Conservation (phyloP, 2,797 vertebrate species). For the Sebastes hopkinsi region DNA sequence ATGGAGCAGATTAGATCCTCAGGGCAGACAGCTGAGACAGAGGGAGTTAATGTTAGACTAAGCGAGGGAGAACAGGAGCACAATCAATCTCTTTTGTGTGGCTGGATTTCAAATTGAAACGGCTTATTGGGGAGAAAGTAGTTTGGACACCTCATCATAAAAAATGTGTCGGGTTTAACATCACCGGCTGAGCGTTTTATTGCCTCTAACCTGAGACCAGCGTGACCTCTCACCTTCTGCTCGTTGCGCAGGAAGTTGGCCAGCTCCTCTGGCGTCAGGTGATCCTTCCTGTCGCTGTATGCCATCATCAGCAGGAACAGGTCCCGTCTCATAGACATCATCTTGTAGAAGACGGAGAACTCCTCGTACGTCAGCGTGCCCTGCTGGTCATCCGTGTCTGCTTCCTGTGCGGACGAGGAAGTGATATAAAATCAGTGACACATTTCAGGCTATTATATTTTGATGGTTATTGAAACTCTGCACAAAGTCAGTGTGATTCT, state of each 20-base stretch:
- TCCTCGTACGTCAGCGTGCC: conserved; percentile 96
- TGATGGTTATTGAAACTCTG: not conserved
- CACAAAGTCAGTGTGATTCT: not conserved
- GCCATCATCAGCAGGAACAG: conserved; percentile 93
- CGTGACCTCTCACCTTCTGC: conserved; percentile 85
- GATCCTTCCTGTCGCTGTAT: conserved; percentile 96
- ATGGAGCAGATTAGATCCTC: conserved; percentile 48
- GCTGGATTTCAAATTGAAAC: conserved; percentile 8
- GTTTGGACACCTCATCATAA: not conserved
- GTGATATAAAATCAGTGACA: not conserved
- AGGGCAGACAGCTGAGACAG: conserved; percentile 42
- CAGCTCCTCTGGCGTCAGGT: conserved; percentile 92
- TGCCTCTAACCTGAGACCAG: not conserved
- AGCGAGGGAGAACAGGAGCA: not conserved
- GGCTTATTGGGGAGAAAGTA: not conserved
- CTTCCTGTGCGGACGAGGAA: conserved; percentile 83
- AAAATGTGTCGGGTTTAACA: not conserved
- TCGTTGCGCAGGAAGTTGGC: conserved; percentile 90
- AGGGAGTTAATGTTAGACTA: conserved; percentile 19
- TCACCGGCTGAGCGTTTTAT: not conserved
- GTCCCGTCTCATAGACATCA: conserved; percentile 97
- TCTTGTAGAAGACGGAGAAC: conserved; percentile 98
- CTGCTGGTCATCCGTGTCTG: conserved; percentile 97
- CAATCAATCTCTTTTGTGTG: conserved; percentile 2
- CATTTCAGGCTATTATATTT: not conserved